Base-by-base conservation (phyloP, 2,113 vertebrate species). In the Heterocephalus glaber region DNA sequence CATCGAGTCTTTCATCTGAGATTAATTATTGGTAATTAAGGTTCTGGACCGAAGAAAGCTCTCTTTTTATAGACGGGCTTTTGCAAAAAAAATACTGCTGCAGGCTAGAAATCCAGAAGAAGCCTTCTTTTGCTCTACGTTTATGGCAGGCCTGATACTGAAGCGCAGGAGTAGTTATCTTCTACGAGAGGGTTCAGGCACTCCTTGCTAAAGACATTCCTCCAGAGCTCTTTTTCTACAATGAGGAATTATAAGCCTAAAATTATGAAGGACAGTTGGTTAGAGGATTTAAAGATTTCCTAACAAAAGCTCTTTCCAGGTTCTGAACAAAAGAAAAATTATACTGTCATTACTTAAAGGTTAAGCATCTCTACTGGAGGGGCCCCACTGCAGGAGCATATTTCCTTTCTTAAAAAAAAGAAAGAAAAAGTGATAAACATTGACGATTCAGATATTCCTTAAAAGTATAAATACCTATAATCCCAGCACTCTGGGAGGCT, bases 1-100 rank as follows among this genome's bases (percentile, higher is more conserved):
- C 33, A 30, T 72, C 24, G 54, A 82, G 68, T 38, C 80, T 81
- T 94, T 91, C 96, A 84, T 94, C 80, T 94, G 94, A 84, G 95
- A 92, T 89, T 88, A 93, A 93, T 90, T 70, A 90, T n/a, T 90
- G 91, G 85, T 81, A 76, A 86, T 28, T 35, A 33, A 86, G 94
- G 44, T 52, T 72, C 88, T 60, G 20, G 80, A 77, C 68, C 66
- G 65, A 65, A 89, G 90, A 84, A 81, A 86, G 44, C 24, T 38
- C 38, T 33, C 44, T 76, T 76, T 76, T 41, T 47, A 81, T 16
- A 79, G 84, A 79, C 82, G 4, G 70, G 61, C 38, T 49, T 63
- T 95, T 6, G 24, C 19, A 7, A 56, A 79, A 89, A 72, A 52
- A 76, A 89, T 3, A 22, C 24, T 7, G 35, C 49, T 13, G 54